Base-by-base conservation (phyloP, 2,888 invertebrate species). In the Cryptocheilus praepositus region DNA sequence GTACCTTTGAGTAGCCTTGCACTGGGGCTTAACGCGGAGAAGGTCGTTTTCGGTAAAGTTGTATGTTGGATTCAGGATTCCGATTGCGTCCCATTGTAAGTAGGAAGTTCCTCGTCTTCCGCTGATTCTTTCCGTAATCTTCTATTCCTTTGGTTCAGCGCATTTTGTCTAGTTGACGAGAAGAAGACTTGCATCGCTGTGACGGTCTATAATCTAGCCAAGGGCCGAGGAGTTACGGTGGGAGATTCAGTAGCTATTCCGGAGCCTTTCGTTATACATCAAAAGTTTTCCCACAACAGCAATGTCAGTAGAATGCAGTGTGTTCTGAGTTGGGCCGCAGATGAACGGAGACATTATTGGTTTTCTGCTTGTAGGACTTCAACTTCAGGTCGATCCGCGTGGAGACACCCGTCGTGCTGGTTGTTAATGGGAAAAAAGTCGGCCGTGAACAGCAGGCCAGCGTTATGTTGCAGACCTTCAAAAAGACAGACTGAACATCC, bases 231-330 rank as follows among this genome's bases (percentile, higher is more conserved):
- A 51, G 93, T 95, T 61, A 94, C 95, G 71, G 94, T 96, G 67
- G 96, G 96, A 0, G 96, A 97, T 89, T 92, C 93, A 28, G 93
- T 97, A 15, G 94, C 95, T 8, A 92, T 96, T 76, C 94, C 95
- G 0, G 95, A 95, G 84, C 96, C 96, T 0, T 91, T 89, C 77
- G 86, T 94, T 46, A 90, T 91, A 45, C 87, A 90, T 61, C 92
- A 94, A 25, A 88, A 91, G 73, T 91, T 93, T 82, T 89, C 88
- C 60, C 91, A 92, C 79, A 89, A 89, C 77, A 89, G 89, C 67
- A 90, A 90, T 86, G 93, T 93, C 52, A 89, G 89, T 77, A 61
- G 70, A 60, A 57, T 11, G 56, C 11, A 19, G 7, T 51, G 46
- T 11, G 11, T 1, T 8, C 36, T 36, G 25, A 2, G 25, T 53